A percentile compares a stretch with the other conserved stretches of the same genome.
Evolutionary conservation across 2,113 vertebrate species (phyloP).

Genomic region (Nerophis lumbriciformis): DNA sequence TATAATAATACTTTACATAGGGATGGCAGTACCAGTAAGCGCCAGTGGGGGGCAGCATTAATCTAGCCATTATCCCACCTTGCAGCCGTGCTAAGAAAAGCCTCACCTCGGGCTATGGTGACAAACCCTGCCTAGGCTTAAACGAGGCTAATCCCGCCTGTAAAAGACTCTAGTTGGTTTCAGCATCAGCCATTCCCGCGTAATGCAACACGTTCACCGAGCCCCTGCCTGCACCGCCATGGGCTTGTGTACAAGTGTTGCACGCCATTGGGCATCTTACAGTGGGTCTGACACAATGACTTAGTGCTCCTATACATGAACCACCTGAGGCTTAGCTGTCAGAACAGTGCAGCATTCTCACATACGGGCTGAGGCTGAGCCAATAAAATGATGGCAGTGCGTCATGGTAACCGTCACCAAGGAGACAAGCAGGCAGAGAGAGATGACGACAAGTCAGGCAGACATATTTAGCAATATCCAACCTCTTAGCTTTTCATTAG

Average conservation of each 20-base stretch:
- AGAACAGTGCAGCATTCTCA: conserved; percentile 34
- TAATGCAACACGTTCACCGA: conserved; percentile 23
- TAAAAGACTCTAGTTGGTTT: conserved; percentile 12
- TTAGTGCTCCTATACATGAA: conserved; percentile 32
- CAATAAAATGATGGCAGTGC: conserved; percentile 27
- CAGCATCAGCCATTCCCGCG: conserved; percentile 17
- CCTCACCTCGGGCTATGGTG: conserved; percentile 35
- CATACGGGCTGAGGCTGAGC: conserved; percentile 12
- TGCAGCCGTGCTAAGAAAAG: conserved; percentile 23
- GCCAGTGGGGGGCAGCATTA: conserved; percentile 59
- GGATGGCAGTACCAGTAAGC: not conserved
- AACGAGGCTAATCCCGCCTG: conserved; percentile 41
- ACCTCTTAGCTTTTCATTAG: not conserved
- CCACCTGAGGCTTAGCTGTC: conserved; percentile 53
- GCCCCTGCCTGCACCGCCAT: conserved; percentile 17
- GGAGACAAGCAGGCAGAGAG: conserved; percentile 40
- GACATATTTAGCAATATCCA: not conserved
- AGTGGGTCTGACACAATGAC: conserved; percentile 18
- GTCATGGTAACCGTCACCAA: conserved; percentile 57
- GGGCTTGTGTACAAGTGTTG: not conserved
- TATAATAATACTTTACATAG: not conserved
- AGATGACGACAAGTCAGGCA: not conserved
- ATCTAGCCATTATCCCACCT: conserved; percentile 12
- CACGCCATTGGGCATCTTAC: too few relatives aligned
- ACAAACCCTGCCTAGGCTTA: conserved; percentile 33